phyloP scores from a whole-genome alignment of 2,113 vertebrate species.

The Thryonomys swinderianus region DNA sequence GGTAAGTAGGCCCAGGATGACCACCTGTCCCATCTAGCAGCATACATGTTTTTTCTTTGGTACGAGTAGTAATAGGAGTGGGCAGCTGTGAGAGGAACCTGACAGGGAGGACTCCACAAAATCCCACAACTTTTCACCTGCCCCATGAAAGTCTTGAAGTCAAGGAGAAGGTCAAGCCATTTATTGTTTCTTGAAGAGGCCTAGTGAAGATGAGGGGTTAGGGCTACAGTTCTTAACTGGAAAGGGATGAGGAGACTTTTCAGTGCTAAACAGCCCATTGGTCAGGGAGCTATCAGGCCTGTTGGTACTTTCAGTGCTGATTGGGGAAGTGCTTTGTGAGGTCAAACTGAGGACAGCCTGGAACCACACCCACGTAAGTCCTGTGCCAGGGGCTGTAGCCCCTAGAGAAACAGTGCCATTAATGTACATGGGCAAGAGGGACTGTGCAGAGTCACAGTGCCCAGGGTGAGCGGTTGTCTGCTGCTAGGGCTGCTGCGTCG shows the following conservation, averaged over 20 bases:
- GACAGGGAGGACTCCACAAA: neutral
- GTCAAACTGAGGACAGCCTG: neutral
- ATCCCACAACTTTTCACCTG: neutral
- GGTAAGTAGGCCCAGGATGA: neutral
- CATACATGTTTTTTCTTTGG: neutral
- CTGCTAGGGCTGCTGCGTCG: neutral
- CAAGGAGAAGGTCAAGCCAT: conserved; percentile 40
- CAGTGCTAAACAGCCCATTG: neutral
- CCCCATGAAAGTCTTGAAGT: neutral
- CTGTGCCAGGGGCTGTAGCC: neutral
- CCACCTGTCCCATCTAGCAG: neutral
- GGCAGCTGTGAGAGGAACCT: neutral
- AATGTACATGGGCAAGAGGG: neutral
- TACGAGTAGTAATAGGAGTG: neutral
- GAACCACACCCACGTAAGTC: neutral
- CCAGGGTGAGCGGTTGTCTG: neutral
- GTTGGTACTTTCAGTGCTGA: conserved; percentile 34
- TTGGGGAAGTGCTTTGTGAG: neutral
- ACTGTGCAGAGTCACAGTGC: neutral
- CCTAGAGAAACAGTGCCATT: neutral
- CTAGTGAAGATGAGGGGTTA: neutral
- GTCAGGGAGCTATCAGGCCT: neutral
- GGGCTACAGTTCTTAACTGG: neutral
- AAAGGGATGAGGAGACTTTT: conserved; percentile 30
- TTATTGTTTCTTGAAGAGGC: conserved; percentile 61